phyloP scores from a whole-genome alignment of 2,113 vertebrate genomes.

The Ariopsis seemanni region DNA sequence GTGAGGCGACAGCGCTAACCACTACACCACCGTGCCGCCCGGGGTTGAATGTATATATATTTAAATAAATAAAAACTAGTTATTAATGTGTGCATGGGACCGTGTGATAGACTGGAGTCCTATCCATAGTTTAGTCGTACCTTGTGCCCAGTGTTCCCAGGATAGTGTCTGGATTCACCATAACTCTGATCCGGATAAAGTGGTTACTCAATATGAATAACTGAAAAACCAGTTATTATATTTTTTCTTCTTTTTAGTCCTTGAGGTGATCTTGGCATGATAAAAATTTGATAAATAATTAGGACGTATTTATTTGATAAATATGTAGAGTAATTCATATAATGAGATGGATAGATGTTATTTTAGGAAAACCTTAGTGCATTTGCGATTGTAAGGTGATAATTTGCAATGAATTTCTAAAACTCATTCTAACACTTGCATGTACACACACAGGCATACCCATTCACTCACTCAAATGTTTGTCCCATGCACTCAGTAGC shows the following conservation, averaged over 20 bases:
- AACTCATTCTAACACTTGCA: background rate
- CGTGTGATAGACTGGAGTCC: background rate
- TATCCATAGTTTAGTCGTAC: background rate
- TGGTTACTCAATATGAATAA: background rate
- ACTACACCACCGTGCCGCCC: no score
- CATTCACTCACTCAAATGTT: slow-evolving; percentile 2
- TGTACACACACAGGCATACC: background rate
- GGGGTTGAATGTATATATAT: background rate
- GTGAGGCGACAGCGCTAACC: no score
- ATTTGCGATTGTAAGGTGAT: slow-evolving; percentile 27
- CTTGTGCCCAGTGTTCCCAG: background rate
- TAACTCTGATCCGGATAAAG: background rate
- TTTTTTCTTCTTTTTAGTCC: slow-evolving; percentile 4
- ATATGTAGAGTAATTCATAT: slow-evolving; percentile 46
- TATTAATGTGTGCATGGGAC: background rate
- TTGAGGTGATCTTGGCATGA: slow-evolving; percentile 42
- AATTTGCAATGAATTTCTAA: background rate
- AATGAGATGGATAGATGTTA: slow-evolving; percentile 6
- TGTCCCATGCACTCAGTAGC: background rate
- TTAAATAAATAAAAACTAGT: background rate
- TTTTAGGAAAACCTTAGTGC: background rate
- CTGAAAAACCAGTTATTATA: background rate
- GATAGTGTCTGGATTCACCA: background rate
- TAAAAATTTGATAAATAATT: slow-evolving; percentile 5
- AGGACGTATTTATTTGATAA: background rate